phyloP scores from a whole-genome alignment of 1,140 invertebrate genomes.

The Oppia nitens region DNA sequence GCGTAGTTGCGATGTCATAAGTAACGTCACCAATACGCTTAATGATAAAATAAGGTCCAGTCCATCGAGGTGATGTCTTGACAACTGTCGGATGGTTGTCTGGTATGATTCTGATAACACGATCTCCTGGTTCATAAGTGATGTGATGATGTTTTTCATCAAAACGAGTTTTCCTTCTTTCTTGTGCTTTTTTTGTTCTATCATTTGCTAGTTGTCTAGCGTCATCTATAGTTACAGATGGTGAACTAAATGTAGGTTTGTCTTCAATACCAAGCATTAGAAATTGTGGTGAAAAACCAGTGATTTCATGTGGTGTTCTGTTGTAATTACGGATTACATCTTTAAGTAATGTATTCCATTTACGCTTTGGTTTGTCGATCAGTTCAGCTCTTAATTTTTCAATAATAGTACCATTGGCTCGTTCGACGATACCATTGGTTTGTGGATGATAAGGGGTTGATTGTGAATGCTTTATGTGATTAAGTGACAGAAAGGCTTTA shows the following conservation, averaged over 20 bases:
- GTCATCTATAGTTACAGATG: no score
- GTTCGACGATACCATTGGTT: constrained; percentile 19
- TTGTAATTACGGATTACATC: no score
- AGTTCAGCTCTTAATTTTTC: background rate
- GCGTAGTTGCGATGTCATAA: background rate
- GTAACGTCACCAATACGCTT: no score
- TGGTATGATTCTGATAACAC: background rate
- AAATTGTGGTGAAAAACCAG: background rate
- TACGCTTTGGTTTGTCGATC: no score
- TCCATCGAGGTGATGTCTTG: background rate
- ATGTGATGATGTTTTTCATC: no score
- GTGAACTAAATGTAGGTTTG: no score
- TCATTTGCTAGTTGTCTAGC: no score
- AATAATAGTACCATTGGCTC: constrained; percentile 15
- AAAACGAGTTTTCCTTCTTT: no score
- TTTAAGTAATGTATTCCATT: no score
- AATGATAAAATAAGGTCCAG: no score
- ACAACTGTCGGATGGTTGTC: background rate
- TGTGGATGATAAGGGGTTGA: constrained; percentile 16
- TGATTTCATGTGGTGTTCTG: background rate
- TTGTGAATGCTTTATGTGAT: constrained; percentile 16
- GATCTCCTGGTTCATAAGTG: no score
- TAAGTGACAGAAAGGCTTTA: background rate
- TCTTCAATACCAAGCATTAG: background rate
- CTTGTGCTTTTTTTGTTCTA: no score